Percentiles rank a stretch among this genome's conserved stretches.
Evolutionary conservation across 1,140 invertebrate genomes (phyloP).

Genomic region (Panagrolaimus sp.): DNA sequence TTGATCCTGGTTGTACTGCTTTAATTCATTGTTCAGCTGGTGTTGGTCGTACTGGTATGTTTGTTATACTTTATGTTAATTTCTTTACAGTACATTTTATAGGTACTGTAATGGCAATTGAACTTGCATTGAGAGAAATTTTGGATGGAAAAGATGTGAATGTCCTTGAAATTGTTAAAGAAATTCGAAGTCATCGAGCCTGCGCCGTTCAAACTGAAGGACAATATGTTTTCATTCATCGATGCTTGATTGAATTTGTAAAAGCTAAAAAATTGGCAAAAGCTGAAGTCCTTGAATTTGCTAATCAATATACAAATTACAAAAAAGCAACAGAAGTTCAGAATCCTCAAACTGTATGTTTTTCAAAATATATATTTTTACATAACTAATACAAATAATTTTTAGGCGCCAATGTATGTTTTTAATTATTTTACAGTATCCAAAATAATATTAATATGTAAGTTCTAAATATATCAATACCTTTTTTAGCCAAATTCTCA

Average conservation of each 20-base stretch:
- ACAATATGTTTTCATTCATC: constrained; percentile 28
- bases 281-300: constrained; percentile 5
- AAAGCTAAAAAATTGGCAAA: constrained; percentile 22
- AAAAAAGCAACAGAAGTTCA: not conserved
- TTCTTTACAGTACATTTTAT: too few species aligned
- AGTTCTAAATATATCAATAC: too few species aligned
- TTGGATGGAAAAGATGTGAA: constrained; percentile 20
- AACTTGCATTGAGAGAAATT: not conserved
- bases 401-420: too few species aligned
- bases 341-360: not conserved
- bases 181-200: constrained; percentile 20
- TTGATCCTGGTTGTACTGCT: constrained; percentile 13
- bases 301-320: not conserved
- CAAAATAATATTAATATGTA: too few species aligned
- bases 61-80: too few species aligned
- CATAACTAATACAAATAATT: too few species aligned
- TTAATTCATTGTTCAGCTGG: constrained; percentile 25
- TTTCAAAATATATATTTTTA: too few species aligned
- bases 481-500: too few species aligned
- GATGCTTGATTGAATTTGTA: constrained; percentile 24
- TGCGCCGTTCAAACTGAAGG: constrained; percentile 26
- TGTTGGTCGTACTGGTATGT: constrained; percentile 24
- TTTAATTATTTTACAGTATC: too few species aligned
- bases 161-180: constrained; percentile 23
- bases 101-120: constrained; percentile 22